A percentile compares a stretch with the other conserved stretches of the same genome.
phyloP scores from a whole-genome alignment of 1,140 invertebrate species.

The Cheumatopsyche charites region DNA sequence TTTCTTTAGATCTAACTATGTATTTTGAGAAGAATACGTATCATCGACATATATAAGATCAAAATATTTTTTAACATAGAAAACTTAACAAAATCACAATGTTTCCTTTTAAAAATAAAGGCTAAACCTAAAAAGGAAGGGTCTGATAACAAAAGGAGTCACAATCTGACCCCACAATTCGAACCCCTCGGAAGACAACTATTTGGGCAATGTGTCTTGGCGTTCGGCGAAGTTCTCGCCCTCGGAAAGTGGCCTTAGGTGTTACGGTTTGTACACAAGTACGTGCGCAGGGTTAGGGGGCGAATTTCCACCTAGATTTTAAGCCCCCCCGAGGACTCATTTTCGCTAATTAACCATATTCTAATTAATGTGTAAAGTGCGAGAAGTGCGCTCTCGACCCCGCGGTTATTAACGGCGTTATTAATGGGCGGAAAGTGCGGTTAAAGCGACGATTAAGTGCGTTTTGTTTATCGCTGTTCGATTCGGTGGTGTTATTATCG shows the following conservation, averaged over 20 bases:
- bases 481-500: too few species aligned
- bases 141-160: too few species aligned
- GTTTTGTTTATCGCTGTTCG: neutral
- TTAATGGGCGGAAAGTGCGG: constrained; percentile 35
- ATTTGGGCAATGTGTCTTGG: constrained; percentile 9
- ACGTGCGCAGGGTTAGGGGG: neutral
- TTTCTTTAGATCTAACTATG: too few species aligned
- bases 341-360: constrained; percentile 44
- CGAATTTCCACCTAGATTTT: neutral
- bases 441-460: neutral
- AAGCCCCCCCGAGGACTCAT: constrained; percentile 38
- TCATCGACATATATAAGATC: too few species aligned
- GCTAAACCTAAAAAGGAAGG: too few species aligned
- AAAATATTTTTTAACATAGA: too few species aligned
- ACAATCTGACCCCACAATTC: too few species aligned
- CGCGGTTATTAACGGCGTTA: constrained; percentile 43
- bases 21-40: too few species aligned
- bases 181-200: constrained; percentile 1
- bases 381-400: constrained; percentile 37
- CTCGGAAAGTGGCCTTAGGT: neutral
- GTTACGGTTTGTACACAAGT: neutral
- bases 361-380: constrained; percentile 46
- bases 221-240: constrained; percentile 1
- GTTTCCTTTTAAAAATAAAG: too few species aligned
- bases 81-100: too few species aligned